Base-by-base conservation (phyloP, 1,140 invertebrate species). In the Papilio aristodemus region DNA sequence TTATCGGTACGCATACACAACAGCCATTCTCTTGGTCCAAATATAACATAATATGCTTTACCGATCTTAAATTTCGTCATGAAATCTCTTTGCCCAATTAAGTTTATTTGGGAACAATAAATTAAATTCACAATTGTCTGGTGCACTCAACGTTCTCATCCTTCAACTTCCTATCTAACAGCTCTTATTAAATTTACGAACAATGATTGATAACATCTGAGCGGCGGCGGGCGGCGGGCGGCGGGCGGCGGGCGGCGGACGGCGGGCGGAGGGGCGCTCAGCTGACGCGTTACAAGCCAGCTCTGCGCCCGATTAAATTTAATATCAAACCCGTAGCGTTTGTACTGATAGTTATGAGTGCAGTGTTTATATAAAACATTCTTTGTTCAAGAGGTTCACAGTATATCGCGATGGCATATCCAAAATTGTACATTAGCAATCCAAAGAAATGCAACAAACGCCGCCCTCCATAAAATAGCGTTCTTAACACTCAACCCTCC, bases 131-230 rank as follows among this genome's bases (percentile, higher is more conserved):
- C 59, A 76, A 72, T 54, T 71, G 68, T 77, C 78, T 46, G 19
- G 63, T 69, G 72, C 69, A 71, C 71, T 81, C 74, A 73, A 25
- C 64, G 63, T 60, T 62, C 62, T 67, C 85, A 85, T 85, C 77
- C 71, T 74, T 85, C 83, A 87, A 79, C 78, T 75, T 69, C 69
- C 57, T 67, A 57, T 76, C 68, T 68, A 69, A 73, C 69, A 79
- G 79, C 69, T 79, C 73, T 84, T 83, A 87, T 87, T 87, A 85
- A 82, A 86, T 80, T 75, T 72, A 73, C 70, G 73, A 78, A 79
- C 76, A 71, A 80, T 87, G 85, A 87, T 85, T 81, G 78, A 87
- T 84, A 71, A 78, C 70, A 39, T 59, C 58, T 73, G 67, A 75
- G 78, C 68, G 68, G 75, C 72, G 60, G 41, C 64, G 25, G 72